Percentiles rank a stretch among this genome's conserved stretches.
These are phyloP conservation scores for Isoperla grammatica DNA, from an alignment of 2,888 invertebrate species.

Conservation along the genomic window DNA sequence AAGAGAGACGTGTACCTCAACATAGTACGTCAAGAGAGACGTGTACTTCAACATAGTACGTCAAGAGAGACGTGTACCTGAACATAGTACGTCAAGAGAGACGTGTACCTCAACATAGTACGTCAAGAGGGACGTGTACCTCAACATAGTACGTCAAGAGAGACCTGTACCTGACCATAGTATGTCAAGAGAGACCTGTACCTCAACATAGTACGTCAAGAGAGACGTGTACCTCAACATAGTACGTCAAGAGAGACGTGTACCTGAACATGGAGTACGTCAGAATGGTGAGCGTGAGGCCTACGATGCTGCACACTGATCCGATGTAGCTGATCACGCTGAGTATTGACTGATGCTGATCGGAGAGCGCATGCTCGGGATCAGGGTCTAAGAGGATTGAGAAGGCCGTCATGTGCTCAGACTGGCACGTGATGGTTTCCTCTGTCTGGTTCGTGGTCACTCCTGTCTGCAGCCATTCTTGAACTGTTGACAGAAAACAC, in stretches of 20 bases:
- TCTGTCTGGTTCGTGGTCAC: slow-evolving; percentile 33
- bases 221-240: neutral
- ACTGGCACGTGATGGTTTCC: slow-evolving; percentile 36
- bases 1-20: too few relatives aligned
- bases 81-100: too few relatives aligned
- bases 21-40: too few relatives aligned
- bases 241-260: neutral
- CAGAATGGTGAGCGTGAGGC: slow-evolving; percentile 44
- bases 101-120: too few relatives aligned
- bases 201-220: too few relatives aligned
- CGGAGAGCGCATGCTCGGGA: slow-evolving; percentile 37
- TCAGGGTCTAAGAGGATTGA: slow-evolving; percentile 42
- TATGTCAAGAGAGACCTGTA: too few relatives aligned
- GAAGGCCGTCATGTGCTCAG: slow-evolving; percentile 42
- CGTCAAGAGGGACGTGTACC: too few relatives aligned
- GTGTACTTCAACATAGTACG: too few relatives aligned
- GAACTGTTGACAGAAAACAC: slow-evolving; percentile 31
- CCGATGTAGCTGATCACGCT: slow-evolving; percentile 46
- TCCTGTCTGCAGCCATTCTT: slow-evolving; percentile 38
- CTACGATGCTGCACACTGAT: slow-evolving; percentile 44
- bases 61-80: too few relatives aligned
- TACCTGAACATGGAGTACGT: slow-evolving; percentile 47
- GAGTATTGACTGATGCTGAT: slow-evolving; percentile 35
- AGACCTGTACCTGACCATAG: too few relatives aligned
- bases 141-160: too few relatives aligned